These are phyloP conservation scores for Manduca sexta DNA, from an alignment of 1,140 invertebrate species.

Conservation along the genomic window DNA sequence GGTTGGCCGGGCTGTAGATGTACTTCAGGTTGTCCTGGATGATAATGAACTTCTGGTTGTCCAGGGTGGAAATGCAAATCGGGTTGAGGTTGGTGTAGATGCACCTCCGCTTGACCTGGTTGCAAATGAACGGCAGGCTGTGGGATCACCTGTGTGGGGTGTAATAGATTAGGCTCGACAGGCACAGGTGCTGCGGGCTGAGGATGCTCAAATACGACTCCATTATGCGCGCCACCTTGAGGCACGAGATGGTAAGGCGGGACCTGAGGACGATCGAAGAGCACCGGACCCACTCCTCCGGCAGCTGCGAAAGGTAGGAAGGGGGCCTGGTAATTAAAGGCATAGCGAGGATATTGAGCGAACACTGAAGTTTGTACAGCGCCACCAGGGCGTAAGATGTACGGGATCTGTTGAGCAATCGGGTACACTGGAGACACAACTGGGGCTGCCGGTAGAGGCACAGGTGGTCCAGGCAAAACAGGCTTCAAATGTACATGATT, in stretches of 20 bases:
- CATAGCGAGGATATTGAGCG: conserved; percentile 62
- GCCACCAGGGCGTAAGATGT: conserved; percentile 58
- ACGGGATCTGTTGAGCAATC: conserved; percentile 35
- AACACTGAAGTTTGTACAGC: conserved; percentile 63
- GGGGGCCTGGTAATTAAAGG: conserved; percentile 49
- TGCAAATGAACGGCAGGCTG: conserved; percentile 9
- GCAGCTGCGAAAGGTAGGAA: conserved; percentile 28
- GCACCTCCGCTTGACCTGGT: conserved; percentile 7
- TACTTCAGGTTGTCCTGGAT: conserved; percentile 3
- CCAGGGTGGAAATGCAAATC: conserved; percentile 9
- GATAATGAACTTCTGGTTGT: conserved; percentile 5
- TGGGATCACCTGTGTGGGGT: conserved; percentile 6
- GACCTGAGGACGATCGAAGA: conserved; percentile 30
- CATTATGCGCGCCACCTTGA: conserved; percentile 30
- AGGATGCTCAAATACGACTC: conserved; percentile 18
- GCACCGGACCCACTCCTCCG: conserved; percentile 27
- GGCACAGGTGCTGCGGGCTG: not conserved
- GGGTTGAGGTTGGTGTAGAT: conserved; percentile 8
- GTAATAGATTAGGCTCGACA: not conserved
- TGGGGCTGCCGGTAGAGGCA: conserved; percentile 28
- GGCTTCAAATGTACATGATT: conserved; percentile 22
- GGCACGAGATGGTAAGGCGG: conserved; percentile 43
- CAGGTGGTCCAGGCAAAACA: conserved; percentile 28
- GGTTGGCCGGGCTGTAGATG: conserved; percentile 13
- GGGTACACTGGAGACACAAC: conserved; percentile 20